phyloP scores from a whole-genome alignment of 2,113 vertebrate genomes.

The Galemys pyrenaicus region DNA sequence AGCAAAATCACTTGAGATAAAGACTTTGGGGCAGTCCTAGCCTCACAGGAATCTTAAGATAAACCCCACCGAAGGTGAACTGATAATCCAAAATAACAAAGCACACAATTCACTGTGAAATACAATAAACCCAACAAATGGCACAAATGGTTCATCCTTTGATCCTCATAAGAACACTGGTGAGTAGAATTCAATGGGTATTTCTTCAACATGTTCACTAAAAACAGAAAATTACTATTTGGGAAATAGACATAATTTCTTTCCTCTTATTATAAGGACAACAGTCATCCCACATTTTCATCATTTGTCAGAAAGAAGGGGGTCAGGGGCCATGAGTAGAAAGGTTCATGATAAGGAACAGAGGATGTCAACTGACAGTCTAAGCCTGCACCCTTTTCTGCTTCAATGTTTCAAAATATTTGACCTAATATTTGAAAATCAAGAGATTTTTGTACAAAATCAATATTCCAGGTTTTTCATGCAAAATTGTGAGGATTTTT shows the following conservation, averaged over 20 bases:
- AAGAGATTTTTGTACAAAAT: background rate
- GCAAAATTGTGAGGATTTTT: background rate
- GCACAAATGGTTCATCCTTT: background rate
- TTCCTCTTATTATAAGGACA: background rate
- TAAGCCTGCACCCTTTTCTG: background rate
- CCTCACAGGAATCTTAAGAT: background rate
- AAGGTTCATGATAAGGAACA: background rate
- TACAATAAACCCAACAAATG: background rate
- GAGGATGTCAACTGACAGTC: background rate
- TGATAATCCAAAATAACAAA: constrained; percentile 24
- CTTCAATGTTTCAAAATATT: background rate
- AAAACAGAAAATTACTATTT: background rate
- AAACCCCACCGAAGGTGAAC: background rate
- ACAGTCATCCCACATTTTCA: background rate
- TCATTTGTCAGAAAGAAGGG: background rate
- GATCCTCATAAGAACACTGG: background rate
- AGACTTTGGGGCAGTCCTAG: background rate
- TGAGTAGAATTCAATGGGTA: background rate
- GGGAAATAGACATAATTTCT: background rate
- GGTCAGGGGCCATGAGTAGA: too few relatives aligned
- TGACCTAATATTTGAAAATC: constrained; percentile 5
- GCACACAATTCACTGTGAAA: background rate
- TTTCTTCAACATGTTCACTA: constrained; percentile 2
- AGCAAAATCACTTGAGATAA: background rate
- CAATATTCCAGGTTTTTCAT: background rate